Evolutionary conservation across 2,888 invertebrate genomes (phyloP).

Genomic region (Iphiclides podalirius): DNA sequence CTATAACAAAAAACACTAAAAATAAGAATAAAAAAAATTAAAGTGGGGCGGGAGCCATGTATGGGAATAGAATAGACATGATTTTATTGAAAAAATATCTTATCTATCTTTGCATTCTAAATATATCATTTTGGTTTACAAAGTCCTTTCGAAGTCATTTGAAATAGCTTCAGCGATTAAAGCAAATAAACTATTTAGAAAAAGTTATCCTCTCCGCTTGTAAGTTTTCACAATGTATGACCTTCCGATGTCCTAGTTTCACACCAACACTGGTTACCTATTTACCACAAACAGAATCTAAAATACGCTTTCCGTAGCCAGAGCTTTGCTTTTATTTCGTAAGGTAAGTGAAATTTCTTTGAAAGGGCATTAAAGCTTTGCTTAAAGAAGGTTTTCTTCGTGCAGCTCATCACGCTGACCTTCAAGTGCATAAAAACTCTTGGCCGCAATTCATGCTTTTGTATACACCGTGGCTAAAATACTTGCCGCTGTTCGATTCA

Average conservation of each 20-base stretch:
- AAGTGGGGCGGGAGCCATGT: too few relatives aligned
- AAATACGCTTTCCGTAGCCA: slow-evolving; percentile 9
- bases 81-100: too few relatives aligned
- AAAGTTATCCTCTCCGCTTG: too few relatives aligned
- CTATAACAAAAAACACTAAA: too few relatives aligned
- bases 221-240: slow-evolving; percentile 1
- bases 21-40: too few relatives aligned
- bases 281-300: slow-evolving; percentile 14
- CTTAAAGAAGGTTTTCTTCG: slow-evolving; percentile 17
- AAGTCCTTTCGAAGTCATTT: too few relatives aligned
- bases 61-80: too few relatives aligned
- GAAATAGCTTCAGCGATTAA: too few relatives aligned
- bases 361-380: slow-evolving; percentile 21
- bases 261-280: slow-evolving; percentile 1
- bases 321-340: slow-evolving; percentile 7
- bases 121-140: too few relatives aligned
- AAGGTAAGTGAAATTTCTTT: slow-evolving; percentile 15
- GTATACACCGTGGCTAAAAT: slow-evolving; percentile 8
- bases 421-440: slow-evolving; percentile 21
- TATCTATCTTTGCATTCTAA: too few relatives aligned
- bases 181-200: too few relatives aligned
- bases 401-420: slow-evolving; percentile 15
- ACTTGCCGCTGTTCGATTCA: background rate
- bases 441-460: slow-evolving; percentile 18
- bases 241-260: slow-evolving; percentile 3